A percentile compares a stretch with the other conserved stretches of the same genome.
Evolutionary conservation across 2,888 invertebrate species (phyloP).

Genomic region (Stomorhina lunata): DNA sequence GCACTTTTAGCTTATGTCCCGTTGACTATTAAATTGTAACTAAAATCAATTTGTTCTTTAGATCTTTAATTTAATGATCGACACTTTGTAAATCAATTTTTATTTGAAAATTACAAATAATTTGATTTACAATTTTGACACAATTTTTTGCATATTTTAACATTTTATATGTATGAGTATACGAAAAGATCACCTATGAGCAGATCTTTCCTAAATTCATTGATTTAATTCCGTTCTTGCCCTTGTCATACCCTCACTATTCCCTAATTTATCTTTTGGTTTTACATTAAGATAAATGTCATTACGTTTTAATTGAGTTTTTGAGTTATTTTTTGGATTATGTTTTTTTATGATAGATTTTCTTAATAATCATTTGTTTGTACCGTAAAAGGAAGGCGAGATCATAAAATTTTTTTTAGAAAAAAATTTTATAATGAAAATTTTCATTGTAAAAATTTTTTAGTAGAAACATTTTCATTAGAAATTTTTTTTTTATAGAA

Average conservation of each 20-base stretch:
- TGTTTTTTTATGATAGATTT: conserved; percentile 31
- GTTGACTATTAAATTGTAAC: conserved; percentile 50
- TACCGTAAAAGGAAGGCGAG: conserved; percentile 35
- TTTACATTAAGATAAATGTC: conserved; percentile 56
- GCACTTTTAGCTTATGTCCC: conserved; percentile 19
- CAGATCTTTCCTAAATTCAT: conserved; percentile 5
- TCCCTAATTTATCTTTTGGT: not conserved
- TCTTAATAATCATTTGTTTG: conserved; percentile 51
- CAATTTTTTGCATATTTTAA: conserved; percentile 48
- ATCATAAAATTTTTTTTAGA: not conserved
- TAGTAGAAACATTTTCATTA: no score
- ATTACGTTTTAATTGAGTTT: conserved; percentile 51
- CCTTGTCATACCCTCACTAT: conserved; percentile 13
- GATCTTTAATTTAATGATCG: conserved; percentile 56
- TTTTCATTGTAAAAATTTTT: no score
- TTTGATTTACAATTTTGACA: conserved; percentile 58
- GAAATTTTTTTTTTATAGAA: no score
- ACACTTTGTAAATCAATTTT: conserved; percentile 53
- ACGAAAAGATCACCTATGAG: not conserved
- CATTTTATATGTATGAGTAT: not conserved
- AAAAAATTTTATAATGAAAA: no score
- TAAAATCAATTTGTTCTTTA: conserved; percentile 46
- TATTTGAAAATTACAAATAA: conserved; percentile 26
- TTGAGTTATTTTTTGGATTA: conserved; percentile 30
- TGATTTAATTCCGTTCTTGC: conserved; percentile 38